A percentile compares a stretch with the other conserved stretches of the same genome.
These are phyloP conservation scores for Ivindomyrus marchei DNA, from an alignment of 2,113 vertebrate genomes.

Conservation along the genomic window DNA sequence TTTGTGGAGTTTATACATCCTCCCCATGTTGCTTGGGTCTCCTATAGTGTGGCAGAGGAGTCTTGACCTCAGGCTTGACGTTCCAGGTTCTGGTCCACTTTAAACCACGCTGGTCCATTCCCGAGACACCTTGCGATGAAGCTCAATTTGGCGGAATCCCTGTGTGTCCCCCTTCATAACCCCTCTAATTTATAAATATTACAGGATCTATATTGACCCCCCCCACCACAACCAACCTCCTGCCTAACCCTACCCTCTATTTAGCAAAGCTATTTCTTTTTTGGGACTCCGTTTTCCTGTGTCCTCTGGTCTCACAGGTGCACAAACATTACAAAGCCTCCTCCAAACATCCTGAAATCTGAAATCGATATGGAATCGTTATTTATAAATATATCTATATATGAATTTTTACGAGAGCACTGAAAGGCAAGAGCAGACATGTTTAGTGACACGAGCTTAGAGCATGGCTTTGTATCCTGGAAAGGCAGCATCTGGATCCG, in stretches of 20 bases:
- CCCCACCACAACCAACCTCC: neutral
- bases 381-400: neutral
- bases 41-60: neutral
- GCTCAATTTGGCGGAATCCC: neutral
- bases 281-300: neutral
- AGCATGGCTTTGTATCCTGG: conserved; percentile 15
- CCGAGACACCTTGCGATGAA: neutral
- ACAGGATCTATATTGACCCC: neutral
- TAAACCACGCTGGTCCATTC: neutral
- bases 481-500: conserved; percentile 5
- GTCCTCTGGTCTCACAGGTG: neutral
- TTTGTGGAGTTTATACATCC: neutral
- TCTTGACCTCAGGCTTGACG: neutral
- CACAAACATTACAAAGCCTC: neutral
- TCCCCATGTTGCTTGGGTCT: neutral
- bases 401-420: neutral
- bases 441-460: conserved; percentile 9
- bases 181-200: neutral
- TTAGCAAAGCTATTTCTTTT: neutral
- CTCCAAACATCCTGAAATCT: neutral
- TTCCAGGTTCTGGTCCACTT: neutral
- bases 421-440: neutral
- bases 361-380: neutral
- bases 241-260: neutral
- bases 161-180: neutral